Percentiles rank a stretch among this genome's conserved stretches.
phyloP scores from a whole-genome alignment of 1,140 invertebrate species.

The Eupristina koningsbergeri region DNA sequence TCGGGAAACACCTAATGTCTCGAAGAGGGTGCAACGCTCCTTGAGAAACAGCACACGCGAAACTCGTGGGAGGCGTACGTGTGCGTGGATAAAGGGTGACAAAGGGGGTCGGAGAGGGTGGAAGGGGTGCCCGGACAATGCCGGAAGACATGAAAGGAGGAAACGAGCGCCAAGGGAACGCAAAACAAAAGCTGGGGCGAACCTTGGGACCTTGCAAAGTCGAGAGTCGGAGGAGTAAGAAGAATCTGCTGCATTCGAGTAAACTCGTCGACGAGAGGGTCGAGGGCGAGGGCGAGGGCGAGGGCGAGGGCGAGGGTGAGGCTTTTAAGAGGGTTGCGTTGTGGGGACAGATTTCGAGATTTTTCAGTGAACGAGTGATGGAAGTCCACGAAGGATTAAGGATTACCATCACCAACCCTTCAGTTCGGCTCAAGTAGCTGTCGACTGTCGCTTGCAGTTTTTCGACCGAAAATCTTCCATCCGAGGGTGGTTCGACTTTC shows the following conservation, averaged over 20 bases:
- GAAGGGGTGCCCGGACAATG: background rate
- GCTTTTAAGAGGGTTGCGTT: too few species aligned
- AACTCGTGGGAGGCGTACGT: background rate
- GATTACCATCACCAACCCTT: background rate
- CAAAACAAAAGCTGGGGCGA: background rate
- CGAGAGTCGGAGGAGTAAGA: background rate
- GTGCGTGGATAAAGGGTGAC: background rate
- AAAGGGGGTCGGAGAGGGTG: too few species aligned
- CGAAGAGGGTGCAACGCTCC: background rate
- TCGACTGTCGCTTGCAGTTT: background rate
- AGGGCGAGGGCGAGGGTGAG: background rate
- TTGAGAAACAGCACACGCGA: background rate
- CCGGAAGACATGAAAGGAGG: background rate
- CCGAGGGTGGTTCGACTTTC: background rate
- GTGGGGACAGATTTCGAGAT: background rate
- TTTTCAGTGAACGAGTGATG: background rate
- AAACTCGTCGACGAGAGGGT: background rate
- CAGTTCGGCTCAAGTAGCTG: background rate
- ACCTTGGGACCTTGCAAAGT: background rate
- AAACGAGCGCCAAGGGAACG: background rate
- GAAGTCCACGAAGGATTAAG: conserved; percentile 2
- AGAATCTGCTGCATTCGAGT: conserved; percentile 3
- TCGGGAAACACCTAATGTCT: background rate
- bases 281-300: background rate
- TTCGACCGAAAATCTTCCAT: background rate